phyloP scores from a whole-genome alignment of 92 coral and sea anemone species.

The Palythoa grandiflora region DNA sequence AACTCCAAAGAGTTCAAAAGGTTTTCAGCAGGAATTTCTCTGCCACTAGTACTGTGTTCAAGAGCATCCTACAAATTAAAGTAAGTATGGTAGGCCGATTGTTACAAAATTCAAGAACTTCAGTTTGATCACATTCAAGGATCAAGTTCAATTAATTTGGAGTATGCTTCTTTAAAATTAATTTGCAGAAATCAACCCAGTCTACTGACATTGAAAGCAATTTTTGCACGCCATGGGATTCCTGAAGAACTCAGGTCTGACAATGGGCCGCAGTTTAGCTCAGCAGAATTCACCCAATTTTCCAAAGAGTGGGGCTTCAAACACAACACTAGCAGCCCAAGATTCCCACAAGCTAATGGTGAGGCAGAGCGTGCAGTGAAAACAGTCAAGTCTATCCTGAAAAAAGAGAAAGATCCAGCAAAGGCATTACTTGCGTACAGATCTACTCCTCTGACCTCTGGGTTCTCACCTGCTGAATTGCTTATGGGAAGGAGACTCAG shows the following conservation, averaged over 20 bases:
- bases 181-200: neutral
- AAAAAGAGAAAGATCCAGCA: constrained; percentile 63
- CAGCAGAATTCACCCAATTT: constrained; percentile 52
- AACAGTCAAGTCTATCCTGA: constrained; percentile 57
- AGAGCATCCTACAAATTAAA: no score
- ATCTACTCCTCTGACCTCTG: constrained; percentile 64
- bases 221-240: constrained; percentile 55
- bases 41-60: no score
- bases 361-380: constrained; percentile 68
- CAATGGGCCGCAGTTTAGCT: constrained; percentile 61
- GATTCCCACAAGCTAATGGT: constrained; percentile 55
- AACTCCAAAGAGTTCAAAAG: no score
- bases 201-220: constrained; percentile 25
- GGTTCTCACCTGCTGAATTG: constrained; percentile 57
- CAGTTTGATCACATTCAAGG: no score
- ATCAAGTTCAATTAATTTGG: no score
- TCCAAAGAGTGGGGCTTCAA: constrained; percentile 56
- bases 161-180: no score
- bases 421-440: constrained; percentile 17
- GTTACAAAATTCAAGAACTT: no score
- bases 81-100: no score
- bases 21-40: no score
- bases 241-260: constrained; percentile 67
- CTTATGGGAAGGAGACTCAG: constrained; percentile 53
- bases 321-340: constrained; percentile 38